Conservation (phyloP, 2,888 invertebrate genomes). For the Cosmia trapezina region DNA sequence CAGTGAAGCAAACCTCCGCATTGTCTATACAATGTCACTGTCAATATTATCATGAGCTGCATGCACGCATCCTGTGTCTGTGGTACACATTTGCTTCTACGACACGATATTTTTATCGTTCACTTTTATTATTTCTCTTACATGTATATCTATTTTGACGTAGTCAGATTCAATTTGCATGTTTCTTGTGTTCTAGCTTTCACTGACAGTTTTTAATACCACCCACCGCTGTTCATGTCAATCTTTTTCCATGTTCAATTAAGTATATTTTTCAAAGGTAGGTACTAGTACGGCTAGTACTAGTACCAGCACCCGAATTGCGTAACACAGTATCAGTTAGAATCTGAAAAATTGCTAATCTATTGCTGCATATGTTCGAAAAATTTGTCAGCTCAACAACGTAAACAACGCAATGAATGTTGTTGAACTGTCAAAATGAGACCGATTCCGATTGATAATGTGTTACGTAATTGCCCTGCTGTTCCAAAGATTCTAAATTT, state of each 20-base stretch:
- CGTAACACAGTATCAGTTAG: too few species aligned
- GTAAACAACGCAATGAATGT: too few species aligned
- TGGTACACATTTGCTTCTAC: slow-evolving; percentile 44
- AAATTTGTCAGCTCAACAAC: too few species aligned
- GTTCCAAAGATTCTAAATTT: not conserved
- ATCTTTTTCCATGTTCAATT: not conserved
- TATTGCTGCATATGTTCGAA: too few species aligned
- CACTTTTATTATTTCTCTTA: not conserved
- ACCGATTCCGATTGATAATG: too few species aligned
- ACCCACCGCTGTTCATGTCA: not conserved
- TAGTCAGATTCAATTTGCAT: not conserved
- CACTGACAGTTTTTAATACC: not conserved
- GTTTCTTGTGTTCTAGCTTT: not conserved
- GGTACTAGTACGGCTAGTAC: not conserved
- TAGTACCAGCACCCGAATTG: not conserved
- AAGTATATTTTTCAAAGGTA: not conserved
- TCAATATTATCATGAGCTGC: slow-evolving; percentile 80
- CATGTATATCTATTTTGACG: not conserved
- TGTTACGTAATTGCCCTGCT: too few species aligned
- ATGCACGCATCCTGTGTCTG: slow-evolving; percentile 62
- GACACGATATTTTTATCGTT: slow-evolving; percentile 34
- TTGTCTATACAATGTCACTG: slow-evolving; percentile 65
- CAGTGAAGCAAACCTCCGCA: too few species aligned
- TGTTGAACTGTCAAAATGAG: too few species aligned
- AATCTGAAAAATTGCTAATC: too few species aligned